Evolutionary conservation across 2,888 invertebrate species (phyloP), one percentile per base, ranked within the genome.

Genomic region (Trachelus stipa): DNA sequence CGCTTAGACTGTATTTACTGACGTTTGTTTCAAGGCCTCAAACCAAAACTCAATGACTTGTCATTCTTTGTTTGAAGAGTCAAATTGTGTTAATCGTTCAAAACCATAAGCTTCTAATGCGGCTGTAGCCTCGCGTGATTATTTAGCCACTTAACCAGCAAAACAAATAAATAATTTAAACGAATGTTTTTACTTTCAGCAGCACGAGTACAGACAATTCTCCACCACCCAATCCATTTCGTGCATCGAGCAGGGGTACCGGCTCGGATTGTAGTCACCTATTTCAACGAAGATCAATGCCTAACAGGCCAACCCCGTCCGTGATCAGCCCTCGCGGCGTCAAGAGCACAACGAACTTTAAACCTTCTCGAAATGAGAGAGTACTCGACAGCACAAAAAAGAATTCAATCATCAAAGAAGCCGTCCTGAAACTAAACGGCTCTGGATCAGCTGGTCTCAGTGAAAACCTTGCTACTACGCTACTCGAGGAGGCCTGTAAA

Each of bases 271-370:
- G 86, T 75, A 87, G 84, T 79, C 84, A 87, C 71, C 83, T 88
- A 56, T 77, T 85, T 75, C 75, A 83, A 34, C 79, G 86, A 77
- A 88, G 81, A 83, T 87, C 87, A 12, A 85, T 88, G 87, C 86
- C 89, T 37, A 86, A 85, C 77, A 85, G 85, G 79, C 83, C 86
- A 73, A 81, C 78, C 35, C 77, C 85, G 73, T 81, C 82, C 73
- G 78, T 83, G 35, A 83, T 86, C 37, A 88, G 84, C 78, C 85
- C 88, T 0, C 81, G 86, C 4, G 89, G 90, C 11, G 88, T 90
- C 11, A 90, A 87, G 81, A 88, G 86, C 81, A 90, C 90, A 82
- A 89, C 87, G 75, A 89, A 86, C 74, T 91, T 91, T 75, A 91
- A 91, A 82, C 87, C 88, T 69, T 87, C 85, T 37, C 89, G 85